Evolutionary conservation across 30 jellyfish, hydroid and myxozoan species (phyloP), one percentile per base, ranked within the genome.

Genomic region (Nemopilema nomurai): DNA sequence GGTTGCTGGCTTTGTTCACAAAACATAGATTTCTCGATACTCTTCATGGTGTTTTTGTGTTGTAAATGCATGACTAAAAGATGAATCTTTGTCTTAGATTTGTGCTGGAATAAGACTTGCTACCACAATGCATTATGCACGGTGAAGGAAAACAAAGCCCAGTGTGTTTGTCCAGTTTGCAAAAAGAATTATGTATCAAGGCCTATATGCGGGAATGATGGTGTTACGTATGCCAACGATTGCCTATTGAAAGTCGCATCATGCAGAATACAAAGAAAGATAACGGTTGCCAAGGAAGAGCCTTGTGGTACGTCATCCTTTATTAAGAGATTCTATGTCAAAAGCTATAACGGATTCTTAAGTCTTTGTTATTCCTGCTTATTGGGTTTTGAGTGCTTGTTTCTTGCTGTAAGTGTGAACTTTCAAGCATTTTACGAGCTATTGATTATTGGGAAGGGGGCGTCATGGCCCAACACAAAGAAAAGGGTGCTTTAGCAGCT

Each of bases 121-220:
- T 82, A 62, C 1, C 4, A 79, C 69, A 28, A 86, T 62, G 89
- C 90, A 28, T 28, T 25, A 18, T 82, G 97, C 53, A 28, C 18
- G 18, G 83, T 50, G 1, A 65, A 22, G 30, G 75, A 77, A 29
- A 51, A 63, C 65, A 80, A 82, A 57, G 77, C 96, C 18, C 66
- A 51, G 20, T 92, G 98, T 66, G 89, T 81, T 0, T 92, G 98
- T 72, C 96, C 92, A 3, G 49, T 66, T 0, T 80, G 89, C 70
- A 68, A n/a, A 1, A 0, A 21, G 19, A 65, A n/a, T 31, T 50
- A 32, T 24, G 79, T 6, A 8, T 57, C 20, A 49, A 76, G 32
- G 29, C 90, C 82, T 0, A 96, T 90, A 0, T 90, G 97, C 85
- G 97, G 97, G 8, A 20, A 77, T 63, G 91, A 90, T 68, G 97